phyloP scores from a whole-genome alignment of 2,888 invertebrate genomes.

The Seira sanloemensis region DNA sequence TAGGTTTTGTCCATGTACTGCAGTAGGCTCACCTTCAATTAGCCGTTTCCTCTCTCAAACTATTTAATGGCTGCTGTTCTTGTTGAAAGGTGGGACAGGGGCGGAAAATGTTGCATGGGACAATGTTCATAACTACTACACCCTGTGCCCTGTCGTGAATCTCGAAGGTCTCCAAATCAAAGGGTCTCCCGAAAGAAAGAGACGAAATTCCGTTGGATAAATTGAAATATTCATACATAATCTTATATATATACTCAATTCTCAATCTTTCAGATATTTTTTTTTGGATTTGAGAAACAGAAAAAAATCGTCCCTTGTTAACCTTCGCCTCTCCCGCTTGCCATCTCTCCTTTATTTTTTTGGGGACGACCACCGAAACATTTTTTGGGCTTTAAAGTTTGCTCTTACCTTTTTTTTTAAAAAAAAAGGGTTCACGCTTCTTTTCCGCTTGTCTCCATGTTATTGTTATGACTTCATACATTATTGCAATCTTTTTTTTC shows the following conservation, averaged over 20 bases:
- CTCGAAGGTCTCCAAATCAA: not conserved
- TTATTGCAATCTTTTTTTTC: conserved; percentile 1
- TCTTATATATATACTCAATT: not conserved
- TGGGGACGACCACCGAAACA: not conserved
- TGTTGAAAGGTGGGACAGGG: too few species aligned
- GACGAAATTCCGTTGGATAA: too few species aligned
- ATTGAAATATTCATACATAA: too few species aligned
- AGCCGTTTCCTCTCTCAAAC: too few species aligned
- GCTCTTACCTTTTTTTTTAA: not conserved
- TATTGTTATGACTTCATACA: conserved; percentile 20
- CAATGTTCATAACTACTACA: not conserved
- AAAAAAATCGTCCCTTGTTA: conserved; percentile 14
- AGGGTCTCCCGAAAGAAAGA: not conserved
- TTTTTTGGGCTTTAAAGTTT: not conserved
- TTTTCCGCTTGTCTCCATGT: not conserved
- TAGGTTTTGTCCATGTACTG: too few species aligned
- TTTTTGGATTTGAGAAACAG: not conserved
- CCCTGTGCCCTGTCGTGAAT: not conserved
- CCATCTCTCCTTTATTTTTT: not conserved
- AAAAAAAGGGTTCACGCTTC: not conserved
- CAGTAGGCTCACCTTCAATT: too few species aligned
- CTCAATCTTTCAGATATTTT: not conserved
- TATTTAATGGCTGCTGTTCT: too few species aligned
- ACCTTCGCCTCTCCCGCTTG: conserved; percentile 30
- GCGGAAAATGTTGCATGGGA: too few species aligned